Conservation (phyloP, 2,797 vertebrate genomes). For the Rhyacichthys aspro region DNA sequence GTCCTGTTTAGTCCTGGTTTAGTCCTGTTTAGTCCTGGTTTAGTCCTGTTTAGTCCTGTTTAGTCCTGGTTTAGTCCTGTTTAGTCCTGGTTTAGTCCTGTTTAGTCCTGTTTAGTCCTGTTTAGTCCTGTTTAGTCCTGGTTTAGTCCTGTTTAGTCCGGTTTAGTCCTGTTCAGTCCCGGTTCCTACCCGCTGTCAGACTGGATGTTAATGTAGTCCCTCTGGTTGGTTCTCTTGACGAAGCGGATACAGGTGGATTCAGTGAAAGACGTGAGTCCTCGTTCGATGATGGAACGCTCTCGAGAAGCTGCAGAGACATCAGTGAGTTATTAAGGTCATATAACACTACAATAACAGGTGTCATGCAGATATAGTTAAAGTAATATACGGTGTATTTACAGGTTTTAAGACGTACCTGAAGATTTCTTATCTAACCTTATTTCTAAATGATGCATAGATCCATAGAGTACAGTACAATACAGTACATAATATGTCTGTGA, state of each 20-base stretch:
- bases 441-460: too few species aligned
- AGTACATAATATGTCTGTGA: too few species aligned
- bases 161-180: neutral
- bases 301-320: neutral
- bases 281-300: constrained; percentile 11
- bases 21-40: too few species aligned
- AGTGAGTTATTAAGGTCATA: neutral
- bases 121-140: neutral
- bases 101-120: neutral
- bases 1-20: too few species aligned
- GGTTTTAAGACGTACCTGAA: too few species aligned
- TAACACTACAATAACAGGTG: too few species aligned
- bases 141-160: neutral
- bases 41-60: neutral
- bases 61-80: neutral
- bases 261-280: constrained; percentile 2
- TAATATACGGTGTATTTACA: too few species aligned
- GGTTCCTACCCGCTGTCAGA: constrained; percentile 1
- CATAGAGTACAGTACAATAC: too few species aligned
- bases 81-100: neutral
- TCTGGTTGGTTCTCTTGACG: neutral
- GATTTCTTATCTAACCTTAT: too few species aligned
- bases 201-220: constrained; percentile 5
- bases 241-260: constrained; percentile 5
- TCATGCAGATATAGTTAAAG: too few species aligned